Evolutionary conservation across 2,888 invertebrate genomes (phyloP).

Genomic region (Mesorhabditis spiculigera): DNA sequence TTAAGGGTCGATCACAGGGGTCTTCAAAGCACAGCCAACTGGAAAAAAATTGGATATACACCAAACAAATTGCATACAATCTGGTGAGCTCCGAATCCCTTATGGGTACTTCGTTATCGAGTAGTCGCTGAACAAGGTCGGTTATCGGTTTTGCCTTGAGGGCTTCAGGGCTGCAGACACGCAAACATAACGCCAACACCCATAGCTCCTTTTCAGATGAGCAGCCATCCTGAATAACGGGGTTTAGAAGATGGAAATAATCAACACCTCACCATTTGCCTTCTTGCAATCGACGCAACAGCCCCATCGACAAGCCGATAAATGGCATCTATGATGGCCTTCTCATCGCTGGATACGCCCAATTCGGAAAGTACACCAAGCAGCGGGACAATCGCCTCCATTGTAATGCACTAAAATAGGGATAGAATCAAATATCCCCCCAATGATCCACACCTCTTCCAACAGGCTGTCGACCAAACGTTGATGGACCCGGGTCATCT

Average conservation of each 20-base stretch:
- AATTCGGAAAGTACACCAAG: background rate
- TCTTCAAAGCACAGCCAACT: background rate
- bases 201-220: background rate
- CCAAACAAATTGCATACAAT: background rate
- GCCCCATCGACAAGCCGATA: background rate
- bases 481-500: background rate
- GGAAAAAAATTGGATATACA: background rate
- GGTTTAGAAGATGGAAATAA: background rate
- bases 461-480: background rate
- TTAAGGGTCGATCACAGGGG: background rate
- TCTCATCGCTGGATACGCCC: background rate
- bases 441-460: background rate
- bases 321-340: background rate
- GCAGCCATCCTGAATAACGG: background rate
- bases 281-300: background rate
- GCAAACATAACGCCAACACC: background rate
- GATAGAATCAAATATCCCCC: background rate
- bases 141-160: background rate
- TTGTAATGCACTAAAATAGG: background rate
- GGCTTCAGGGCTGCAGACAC: background rate
- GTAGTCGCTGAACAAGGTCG: background rate
- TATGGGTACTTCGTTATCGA: background rate
- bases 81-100: background rate
- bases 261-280: background rate
- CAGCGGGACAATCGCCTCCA: background rate